A percentile compares a stretch with the other conserved stretches of the same genome.
Conservation (phyloP, 1,140 invertebrate species). For the Kradibia gibbosae region DNA sequence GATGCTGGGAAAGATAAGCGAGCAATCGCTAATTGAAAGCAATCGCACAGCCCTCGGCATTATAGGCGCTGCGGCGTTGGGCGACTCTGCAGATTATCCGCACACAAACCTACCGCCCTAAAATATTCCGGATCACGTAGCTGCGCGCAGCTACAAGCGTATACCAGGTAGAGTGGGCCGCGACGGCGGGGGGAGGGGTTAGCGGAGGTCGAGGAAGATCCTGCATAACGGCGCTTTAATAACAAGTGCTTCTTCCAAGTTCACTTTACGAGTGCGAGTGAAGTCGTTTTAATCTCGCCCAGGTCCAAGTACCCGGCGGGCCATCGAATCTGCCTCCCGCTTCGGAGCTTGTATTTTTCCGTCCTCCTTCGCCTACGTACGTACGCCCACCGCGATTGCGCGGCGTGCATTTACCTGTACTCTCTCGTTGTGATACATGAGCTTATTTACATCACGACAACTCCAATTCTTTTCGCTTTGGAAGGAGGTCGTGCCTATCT, state of each 20-base stretch:
- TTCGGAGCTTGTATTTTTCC: no score
- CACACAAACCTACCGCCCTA: no score
- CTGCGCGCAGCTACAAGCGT: not conserved
- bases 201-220: no score
- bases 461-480: not conserved
- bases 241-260: slow-evolving; percentile 40
- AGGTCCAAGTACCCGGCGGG: no score
- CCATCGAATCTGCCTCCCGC: not conserved
- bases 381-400: not conserved
- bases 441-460: not conserved
- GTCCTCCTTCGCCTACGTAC: no score
- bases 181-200: not conserved
- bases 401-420: not conserved
- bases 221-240: slow-evolving; percentile 40
- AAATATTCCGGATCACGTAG: slow-evolving; percentile 46
- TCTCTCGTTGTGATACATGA: not conserved
- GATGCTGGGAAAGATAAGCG: slow-evolving; percentile 7
- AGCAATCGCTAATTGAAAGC: slow-evolving; percentile 34
- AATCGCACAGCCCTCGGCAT: not conserved
- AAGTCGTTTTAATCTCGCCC: slow-evolving; percentile 36
- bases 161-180: not conserved
- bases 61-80: not conserved
- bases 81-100: slow-evolving; percentile 4
- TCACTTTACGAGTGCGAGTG: slow-evolving; percentile 31
- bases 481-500: no score